Evolutionary conservation across 2,888 invertebrate species (phyloP), one percentile per base, ranked within the genome.

Genomic region (Andrena flavipes): DNA sequence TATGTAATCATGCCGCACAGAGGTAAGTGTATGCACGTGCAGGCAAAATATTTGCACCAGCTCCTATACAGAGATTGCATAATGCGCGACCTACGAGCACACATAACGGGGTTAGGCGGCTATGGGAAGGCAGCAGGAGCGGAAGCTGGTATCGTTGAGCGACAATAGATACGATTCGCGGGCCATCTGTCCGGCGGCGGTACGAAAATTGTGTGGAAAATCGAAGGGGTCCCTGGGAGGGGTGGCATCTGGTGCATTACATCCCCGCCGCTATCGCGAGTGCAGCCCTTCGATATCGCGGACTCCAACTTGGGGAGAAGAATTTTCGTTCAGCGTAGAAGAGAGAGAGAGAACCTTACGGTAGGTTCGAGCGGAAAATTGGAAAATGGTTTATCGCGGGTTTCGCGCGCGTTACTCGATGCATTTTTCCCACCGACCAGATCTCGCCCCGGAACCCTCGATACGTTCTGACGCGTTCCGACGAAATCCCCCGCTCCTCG

Each of bases 191-290:
- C 83, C 86, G 80, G 59, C 29, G 42, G 51, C 76, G 83, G 67
- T 48, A 75, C 80, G 82, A 87, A 87, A 87, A 87, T 87, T 82
- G 81, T 64, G 85, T 74, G 88, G 87, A 88, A 88, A 88, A 88
- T 88, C 87, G 88, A 86, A 77, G 82, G 82, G 77, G 64, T 49
- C 49, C n/a, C 13, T 42, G 67, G 35, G 42, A 42, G 51, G n/a
- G 33, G 65, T 51, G 71, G 73, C 76, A 83, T 74, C 76, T 76
- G 76, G 71, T 51, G 71, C 76, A 83, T 83, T 86, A 77, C 62
- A 62, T 20, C 49, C 64, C 51, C n/a, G 54, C 26, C 48, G 81
- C 63, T 84, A 86, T 80, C 68, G 63, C 42, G 77, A 30, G 16
- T 56, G 81, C 65, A 74, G 16, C 64, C 48, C 75, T n/a, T 62